These are phyloP conservation scores for Fulmarus glacialis DNA, from an alignment of 2,113 vertebrate genomes.

Conservation along the genomic window DNA sequence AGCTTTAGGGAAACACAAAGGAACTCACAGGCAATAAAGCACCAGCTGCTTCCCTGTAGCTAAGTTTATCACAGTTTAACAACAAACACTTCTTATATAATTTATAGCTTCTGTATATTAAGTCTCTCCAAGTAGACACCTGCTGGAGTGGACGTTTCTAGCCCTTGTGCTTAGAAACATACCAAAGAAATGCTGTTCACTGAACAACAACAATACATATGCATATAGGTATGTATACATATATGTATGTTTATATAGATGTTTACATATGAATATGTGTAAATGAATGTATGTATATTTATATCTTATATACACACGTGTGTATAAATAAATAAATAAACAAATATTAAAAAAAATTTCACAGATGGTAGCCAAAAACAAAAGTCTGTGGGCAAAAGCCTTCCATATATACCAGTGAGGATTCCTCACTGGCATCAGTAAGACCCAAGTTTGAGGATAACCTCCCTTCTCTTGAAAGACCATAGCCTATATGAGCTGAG, in stretches of 20 bases:
- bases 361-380: background rate
- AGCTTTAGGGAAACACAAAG: conserved; percentile 46
- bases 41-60: conserved; percentile 60
- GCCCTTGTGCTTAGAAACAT: background rate
- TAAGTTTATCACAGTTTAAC: conserved; percentile 56
- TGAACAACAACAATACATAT: background rate
- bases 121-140: background rate
- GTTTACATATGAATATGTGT: background rate
- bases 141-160: background rate
- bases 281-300: background rate
- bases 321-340: background rate
- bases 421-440: background rate
- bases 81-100: conserved; percentile 43
- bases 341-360: too few relatives aligned
- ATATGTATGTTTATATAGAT: background rate
- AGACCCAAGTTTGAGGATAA: background rate
- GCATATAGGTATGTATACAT: background rate
- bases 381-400: background rate
- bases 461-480: background rate
- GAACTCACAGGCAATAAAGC: conserved; percentile 50
- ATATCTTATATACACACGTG: background rate
- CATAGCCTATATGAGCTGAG: background rate
- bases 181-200: background rate
- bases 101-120: conserved; percentile 17
- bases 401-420: background rate